These are phyloP conservation scores for rabbit (Oryctolagus cuniculus) DNA, from an alignment of 2,113 vertebrate genomes.

Conservation along the genomic window mOryCun1.1 NC_091435.1:116453001-116453500, in stretches of 20 bases:
- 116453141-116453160: neutral
- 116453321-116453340: no score
- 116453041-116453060: neutral
- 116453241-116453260: no score
- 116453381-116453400: neutral
- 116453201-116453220: neutral
- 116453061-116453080: fast-evolving
- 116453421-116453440: slow-evolving; percentile 16
- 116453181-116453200: neutral
- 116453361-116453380: no score
- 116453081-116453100: neutral
- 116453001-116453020: neutral
- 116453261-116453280: no score
- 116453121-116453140: neutral
- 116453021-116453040: neutral
- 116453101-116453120: neutral
- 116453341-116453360: no score
- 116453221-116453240: neutral
- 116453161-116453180: neutral
- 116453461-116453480: neutral
- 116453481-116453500: slow-evolving; percentile 35
- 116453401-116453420: slow-evolving; percentile 52
- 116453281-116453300: no score
- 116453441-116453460: neutral
- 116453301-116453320: no score